Conservation (phyloP, 2,113 vertebrate genomes). For the Elaphurus davidianus region DNA sequence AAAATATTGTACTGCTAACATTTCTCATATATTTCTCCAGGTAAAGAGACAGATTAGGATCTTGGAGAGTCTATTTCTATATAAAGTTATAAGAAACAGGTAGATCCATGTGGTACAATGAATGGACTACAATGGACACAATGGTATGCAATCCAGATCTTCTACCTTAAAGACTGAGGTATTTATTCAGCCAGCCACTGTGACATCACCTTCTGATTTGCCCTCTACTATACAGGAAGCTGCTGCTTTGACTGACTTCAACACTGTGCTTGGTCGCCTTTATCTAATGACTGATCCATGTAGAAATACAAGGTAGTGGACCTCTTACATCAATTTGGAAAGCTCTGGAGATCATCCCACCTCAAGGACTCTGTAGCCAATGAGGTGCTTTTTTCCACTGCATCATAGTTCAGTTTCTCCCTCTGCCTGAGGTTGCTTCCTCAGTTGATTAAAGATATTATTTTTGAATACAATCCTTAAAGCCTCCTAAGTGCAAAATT, state of each 20-base stretch:
- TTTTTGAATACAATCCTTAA: neutral
- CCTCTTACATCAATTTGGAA: neutral
- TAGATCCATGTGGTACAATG: neutral
- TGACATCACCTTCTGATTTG: neutral
- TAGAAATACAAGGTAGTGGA: neutral
- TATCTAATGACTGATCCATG: neutral
- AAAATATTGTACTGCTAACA: neutral
- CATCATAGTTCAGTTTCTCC: neutral
- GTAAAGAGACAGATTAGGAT: neutral
- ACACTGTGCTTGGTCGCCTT: neutral
- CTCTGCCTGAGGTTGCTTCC: neutral
- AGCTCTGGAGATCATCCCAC: neutral
- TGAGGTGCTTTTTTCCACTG: fast-evolving
- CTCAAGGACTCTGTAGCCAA: neutral
- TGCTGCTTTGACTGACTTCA: neutral
- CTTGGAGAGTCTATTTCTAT: neutral
- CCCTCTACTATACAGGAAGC: neutral
- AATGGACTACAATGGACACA: neutral
- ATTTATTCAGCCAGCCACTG: neutral
- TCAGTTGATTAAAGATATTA: neutral
- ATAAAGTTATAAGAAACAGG: neutral
- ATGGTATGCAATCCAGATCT: neutral
- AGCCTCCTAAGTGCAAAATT: neutral
- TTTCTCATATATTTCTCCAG: neutral
- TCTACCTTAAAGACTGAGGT: neutral